Evolutionary conservation across 1,140 invertebrate species (phyloP).

Genomic region (Zophobas morio): DNA sequence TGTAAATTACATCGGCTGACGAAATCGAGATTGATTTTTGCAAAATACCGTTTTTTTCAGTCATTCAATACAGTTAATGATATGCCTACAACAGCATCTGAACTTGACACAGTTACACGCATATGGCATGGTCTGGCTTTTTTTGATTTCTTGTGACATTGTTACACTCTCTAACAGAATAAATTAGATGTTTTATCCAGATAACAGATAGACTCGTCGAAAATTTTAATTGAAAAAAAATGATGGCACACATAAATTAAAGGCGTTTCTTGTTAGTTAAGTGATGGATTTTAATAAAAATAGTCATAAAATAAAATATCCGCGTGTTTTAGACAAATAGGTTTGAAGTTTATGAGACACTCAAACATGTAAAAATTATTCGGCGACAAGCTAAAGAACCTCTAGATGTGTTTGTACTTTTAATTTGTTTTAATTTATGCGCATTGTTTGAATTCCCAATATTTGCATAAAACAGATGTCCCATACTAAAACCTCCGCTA

Average conservation of each 20-base stretch:
- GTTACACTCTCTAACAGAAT: neutral
- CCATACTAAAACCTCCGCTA: constrained; percentile 23
- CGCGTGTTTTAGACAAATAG: neutral
- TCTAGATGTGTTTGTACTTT: constrained; percentile 17
- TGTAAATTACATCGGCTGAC: neutral
- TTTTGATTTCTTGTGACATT: constrained; percentile 6
- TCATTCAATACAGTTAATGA: constrained; percentile 24
- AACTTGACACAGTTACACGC: constrained; percentile 25
- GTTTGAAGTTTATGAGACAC: constrained; percentile 9
- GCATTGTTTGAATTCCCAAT: constrained; percentile 19
- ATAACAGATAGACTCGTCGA: neutral
- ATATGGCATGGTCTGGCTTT: constrained; percentile 20
- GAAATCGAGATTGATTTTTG: constrained; percentile 22
- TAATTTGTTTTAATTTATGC: constrained; percentile 30
- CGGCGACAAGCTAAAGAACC: neutral
- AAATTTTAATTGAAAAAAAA: neutral
- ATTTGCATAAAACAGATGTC: constrained; percentile 29
- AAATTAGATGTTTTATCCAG: neutral
- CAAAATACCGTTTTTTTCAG: constrained; percentile 27
- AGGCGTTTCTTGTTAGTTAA: neutral
- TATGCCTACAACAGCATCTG: constrained; percentile 4
- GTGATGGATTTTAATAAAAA: constrained; percentile 13
- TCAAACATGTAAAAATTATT: constrained; percentile 5
- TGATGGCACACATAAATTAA: neutral
- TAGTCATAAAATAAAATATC: constrained; percentile 15